Base-by-base conservation (phyloP, 2,888 invertebrate species). In the Euplexia lucipara region DNA sequence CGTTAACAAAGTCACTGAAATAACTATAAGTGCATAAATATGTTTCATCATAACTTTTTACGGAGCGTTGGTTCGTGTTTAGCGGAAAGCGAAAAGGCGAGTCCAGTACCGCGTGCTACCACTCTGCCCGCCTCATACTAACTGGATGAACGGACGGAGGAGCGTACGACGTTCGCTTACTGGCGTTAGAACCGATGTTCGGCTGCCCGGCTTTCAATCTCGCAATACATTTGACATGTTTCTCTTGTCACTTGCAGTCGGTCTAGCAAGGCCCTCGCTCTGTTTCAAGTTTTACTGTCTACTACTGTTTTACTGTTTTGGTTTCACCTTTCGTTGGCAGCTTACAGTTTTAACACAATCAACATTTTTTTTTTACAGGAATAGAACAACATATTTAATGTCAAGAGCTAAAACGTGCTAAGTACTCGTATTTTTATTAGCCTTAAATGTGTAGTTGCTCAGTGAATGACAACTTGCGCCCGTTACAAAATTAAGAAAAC, bases 1-100 rank as follows among this genome's bases (percentile, higher is more conserved):
- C 82, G 64, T 78, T 63, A 83, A 77, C 56, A 58, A 80, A 62
- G 70, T 75, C 76, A 79, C 82, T 71, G 67, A 48, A 70, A 83
- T 80, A 77, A 86, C 84, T 77, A 77, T 81, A 70, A 69, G 63
- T 81, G 75, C 66, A 81, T 76, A 67, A 82, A 83, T 83, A 86
- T 80, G 83, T 86, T 83, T 87, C 82, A 85, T 91, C 81, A 79
- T 86, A 86, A 88, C 88, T 87, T 85, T 81, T 80, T 78, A 78
- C 63, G 70, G 66, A 74, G 52, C 44, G 48, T 56, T 47, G 52
- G 66, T 81, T 74, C 84, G 64, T 85, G 86, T 86, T 87, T 85
- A 84, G 88, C 88, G 83, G 81, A 49, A 78, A 82, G 79, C 77
- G 77, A 63, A 81, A 70, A 62, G 75, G 80, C 79, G 60, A 63